These are phyloP conservation scores for Aphodius granarius DNA, from an alignment of 2,888 invertebrate species.

Conservation along the genomic window DNA sequence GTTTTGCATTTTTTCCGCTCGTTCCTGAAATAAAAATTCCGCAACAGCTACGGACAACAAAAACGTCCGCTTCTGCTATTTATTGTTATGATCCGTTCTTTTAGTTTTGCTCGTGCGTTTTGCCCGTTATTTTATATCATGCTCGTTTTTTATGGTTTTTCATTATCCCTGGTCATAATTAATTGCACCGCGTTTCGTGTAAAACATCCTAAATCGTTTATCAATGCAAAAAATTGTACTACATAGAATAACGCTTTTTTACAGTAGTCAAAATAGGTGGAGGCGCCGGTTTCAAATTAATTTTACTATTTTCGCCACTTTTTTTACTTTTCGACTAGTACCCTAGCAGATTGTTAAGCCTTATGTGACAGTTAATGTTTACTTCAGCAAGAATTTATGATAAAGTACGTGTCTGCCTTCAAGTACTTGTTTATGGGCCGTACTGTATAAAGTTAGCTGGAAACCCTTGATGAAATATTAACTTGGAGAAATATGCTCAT, in stretches of 20 bases:
- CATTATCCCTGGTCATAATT: not conserved
- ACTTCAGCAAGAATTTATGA: too few species aligned
- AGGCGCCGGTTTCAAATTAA: not conserved
- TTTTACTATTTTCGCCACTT: not conserved
- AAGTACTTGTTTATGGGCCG: not conserved
- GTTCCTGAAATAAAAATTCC: not conserved
- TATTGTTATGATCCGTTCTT: not conserved
- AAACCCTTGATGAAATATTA: not conserved
- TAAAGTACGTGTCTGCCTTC: too few species aligned
- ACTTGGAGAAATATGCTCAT: not conserved
- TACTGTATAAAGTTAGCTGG: not conserved
- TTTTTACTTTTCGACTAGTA: too few species aligned
- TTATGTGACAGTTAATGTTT: too few species aligned
- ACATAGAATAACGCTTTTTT: not conserved
- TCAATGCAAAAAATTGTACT: not conserved
- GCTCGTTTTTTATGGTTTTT: not conserved
- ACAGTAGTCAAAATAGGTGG: not conserved
- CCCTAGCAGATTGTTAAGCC: too few species aligned
- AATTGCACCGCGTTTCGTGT: not conserved
- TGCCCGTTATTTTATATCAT: not conserved
- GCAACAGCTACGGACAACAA: not conserved
- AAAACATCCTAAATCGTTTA: not conserved
- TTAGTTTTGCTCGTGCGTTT: not conserved
- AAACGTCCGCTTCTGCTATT: not conserved
- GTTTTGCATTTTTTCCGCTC: constrained; percentile 9